These are phyloP conservation scores for Orgyia antiqua DNA, from an alignment of 2,888 invertebrate genomes.

Conservation along the genomic window DNA sequence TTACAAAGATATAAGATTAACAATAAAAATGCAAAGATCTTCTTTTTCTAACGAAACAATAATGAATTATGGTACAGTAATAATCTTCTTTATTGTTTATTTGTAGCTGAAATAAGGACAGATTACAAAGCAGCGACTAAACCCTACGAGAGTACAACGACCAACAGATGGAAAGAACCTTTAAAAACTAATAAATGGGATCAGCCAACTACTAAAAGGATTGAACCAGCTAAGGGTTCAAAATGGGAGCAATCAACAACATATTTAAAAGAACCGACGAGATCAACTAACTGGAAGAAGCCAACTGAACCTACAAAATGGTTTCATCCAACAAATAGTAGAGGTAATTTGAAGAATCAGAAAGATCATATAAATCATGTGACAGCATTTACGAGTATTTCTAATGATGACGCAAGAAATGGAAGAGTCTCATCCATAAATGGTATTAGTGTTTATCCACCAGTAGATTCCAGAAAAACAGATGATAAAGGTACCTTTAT, in stretches of 20 bases:
- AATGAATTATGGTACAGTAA: no score
- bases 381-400: slow-evolving; percentile 44
- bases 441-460: slow-evolving; percentile 42
- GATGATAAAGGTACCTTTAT: slow-evolving; percentile 19
- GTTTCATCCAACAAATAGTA: slow-evolving; percentile 3
- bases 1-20: no score
- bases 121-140: slow-evolving; percentile 9
- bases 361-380: slow-evolving; percentile 18
- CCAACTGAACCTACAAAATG: slow-evolving; percentile 1
- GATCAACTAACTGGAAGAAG: slow-evolving; percentile 1
- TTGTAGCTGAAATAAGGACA: slow-evolving; percentile 18
- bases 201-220: neutral
- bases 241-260: neutral
- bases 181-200: neutral
- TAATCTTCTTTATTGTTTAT: slow-evolving; percentile 1
- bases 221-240: neutral
- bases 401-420: slow-evolving; percentile 45
- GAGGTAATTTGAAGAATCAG: slow-evolving; percentile 1
- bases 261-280: neutral
- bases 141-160: slow-evolving; percentile 3
- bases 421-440: slow-evolving; percentile 47
- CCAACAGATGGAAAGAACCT: slow-evolving; percentile 8
- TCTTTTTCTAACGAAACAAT: no score
- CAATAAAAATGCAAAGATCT: no score
- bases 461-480: slow-evolving; percentile 20